Evolutionary conservation across 2,888 invertebrate genomes (phyloP), one percentile per base, ranked within the genome.

Genomic region (Tryphoninae sp.): DNA sequence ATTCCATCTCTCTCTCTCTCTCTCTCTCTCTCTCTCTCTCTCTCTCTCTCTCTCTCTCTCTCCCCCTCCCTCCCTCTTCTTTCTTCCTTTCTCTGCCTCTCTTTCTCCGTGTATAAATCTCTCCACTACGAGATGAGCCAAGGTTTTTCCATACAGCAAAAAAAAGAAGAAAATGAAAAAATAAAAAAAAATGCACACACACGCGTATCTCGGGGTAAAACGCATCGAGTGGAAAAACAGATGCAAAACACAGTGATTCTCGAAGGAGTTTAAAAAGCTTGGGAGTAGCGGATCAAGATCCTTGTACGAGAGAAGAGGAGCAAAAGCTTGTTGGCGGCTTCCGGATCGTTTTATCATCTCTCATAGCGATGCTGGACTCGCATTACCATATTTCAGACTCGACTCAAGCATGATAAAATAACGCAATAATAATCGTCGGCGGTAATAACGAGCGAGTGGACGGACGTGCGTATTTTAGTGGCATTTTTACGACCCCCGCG

Each of bases 311-410:
- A 13, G 9, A n/a, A 55, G 19, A 68, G 11, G 23, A 49, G 11
- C 9, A n/a, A 33, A 55, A 51, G 61, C 26, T 77, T 72, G 6
- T 33, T 33, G 6, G 33, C 33, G 33, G 71, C 85, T 86, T 86
- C 84, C 84, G 83, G 82, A 81, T 83, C 75, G 79, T 84, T 83
- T 59, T 61, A 59, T 33, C 42, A 26, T 19, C 49, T 16, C 53
- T 62, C 22, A 58, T 11, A 16, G n/a, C 19, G 19, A 11, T 9
- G 16, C 26, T 16, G 8, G 7, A 9, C 9, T n/a, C 61, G 59
- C 23, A 58, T 78, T 81, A 51, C 51, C 61, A 61, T 58, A 69
- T 45, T 58, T 23, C 33, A 19, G 42, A 51, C 55, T 40, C 55
- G 19, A 40, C 26, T 65, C 40, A n/a, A 16, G 67, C 58, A 64